Conservation (phyloP, 2,113 vertebrate species). For the Cebus imitator region DNA sequence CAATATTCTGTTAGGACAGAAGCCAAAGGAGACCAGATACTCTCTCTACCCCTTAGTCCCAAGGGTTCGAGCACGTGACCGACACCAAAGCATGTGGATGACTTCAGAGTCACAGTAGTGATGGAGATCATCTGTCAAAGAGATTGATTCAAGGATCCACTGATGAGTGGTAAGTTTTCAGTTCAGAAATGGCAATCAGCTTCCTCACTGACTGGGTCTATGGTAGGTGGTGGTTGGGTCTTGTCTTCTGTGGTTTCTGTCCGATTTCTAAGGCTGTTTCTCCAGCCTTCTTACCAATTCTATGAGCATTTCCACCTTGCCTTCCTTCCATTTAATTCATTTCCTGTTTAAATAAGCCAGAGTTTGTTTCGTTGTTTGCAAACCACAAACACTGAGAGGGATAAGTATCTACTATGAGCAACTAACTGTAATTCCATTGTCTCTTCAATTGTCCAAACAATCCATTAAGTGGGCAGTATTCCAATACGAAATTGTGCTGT, state of each 20-base stretch:
- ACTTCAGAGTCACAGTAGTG: background rate
- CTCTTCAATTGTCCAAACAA: background rate
- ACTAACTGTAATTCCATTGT: background rate
- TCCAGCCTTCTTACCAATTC: background rate
- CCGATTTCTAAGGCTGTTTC: background rate
- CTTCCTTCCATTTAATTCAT: background rate
- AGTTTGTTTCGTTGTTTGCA: background rate
- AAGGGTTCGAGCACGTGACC: background rate
- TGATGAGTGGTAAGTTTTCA: background rate
- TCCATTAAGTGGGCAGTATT: background rate
- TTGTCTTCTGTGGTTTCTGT: background rate
- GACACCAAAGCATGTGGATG: background rate
- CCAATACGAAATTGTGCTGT: background rate
- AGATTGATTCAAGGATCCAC: background rate
- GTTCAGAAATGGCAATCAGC: background rate
- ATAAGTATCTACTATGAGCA: background rate
- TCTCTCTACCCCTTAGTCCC: fast-evolving
- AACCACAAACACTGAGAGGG: background rate
- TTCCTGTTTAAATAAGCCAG: constrained; percentile 20
- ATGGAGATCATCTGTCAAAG: background rate
- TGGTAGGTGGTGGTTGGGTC: too few relatives aligned
- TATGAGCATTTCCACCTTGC: background rate
- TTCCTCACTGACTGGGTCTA: background rate
- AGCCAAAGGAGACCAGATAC: background rate
- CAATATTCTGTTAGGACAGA: background rate